phyloP scores from a whole-genome alignment of 2,888 invertebrate species.

The Andrena minutula region DNA sequence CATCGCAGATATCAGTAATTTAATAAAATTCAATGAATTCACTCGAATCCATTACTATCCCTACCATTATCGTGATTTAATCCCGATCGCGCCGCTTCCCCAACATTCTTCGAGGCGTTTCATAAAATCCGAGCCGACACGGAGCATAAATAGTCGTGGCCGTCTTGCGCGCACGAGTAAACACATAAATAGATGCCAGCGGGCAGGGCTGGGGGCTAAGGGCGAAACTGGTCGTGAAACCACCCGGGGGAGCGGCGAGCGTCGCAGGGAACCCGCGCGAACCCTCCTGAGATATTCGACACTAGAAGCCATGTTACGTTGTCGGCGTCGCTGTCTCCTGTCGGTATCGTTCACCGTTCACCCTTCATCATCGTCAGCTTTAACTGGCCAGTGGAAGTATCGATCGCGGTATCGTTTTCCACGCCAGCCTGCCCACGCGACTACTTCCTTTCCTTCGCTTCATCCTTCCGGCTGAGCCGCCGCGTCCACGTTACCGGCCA shows the following conservation, averaged over 20 bases:
- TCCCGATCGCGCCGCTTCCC: too few relatives aligned
- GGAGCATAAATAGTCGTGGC: conserved; percentile 14
- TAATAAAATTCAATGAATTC: too few relatives aligned
- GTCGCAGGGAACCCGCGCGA: conserved; percentile 39
- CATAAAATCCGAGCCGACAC: neutral
- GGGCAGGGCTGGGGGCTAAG: conserved; percentile 20
- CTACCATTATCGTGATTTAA: too few relatives aligned
- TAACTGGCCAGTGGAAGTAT: conserved; percentile 56
- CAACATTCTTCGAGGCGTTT: neutral
- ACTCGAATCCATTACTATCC: too few relatives aligned
- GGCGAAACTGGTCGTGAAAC: conserved; percentile 47
- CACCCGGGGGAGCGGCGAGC: neutral
- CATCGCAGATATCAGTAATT: too few relatives aligned
- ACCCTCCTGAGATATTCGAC: conserved; percentile 67
- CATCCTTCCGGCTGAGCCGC: conserved; percentile 47
- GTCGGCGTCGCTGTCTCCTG: conserved; percentile 48
- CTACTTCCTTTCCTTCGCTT: conserved; percentile 52
- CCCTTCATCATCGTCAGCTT: conserved; percentile 59
- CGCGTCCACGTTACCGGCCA: neutral
- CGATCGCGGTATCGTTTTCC: conserved; percentile 69
- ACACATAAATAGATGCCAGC: conserved; percentile 24
- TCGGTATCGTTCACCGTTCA: conserved; percentile 46
- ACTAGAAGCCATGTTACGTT: conserved; percentile 70
- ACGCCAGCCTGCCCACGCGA: conserved; percentile 56
- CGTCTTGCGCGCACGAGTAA: conserved; percentile 4